Conservation (phyloP, 2,113 vertebrate genomes). For the Furnarius figulus region DNA sequence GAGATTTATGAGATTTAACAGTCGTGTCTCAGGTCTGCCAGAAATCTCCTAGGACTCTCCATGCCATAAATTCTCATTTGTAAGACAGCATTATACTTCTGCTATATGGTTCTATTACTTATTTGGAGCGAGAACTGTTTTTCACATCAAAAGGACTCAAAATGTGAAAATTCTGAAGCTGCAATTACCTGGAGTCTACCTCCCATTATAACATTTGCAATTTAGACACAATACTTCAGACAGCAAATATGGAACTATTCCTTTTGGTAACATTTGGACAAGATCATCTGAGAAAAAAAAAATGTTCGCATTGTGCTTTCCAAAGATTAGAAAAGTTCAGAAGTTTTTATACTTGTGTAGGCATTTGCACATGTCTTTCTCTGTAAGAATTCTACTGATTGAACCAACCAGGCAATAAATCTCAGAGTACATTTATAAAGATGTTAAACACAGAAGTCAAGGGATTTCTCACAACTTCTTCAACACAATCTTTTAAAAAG, state of each 20-base stretch:
- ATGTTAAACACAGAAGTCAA: slow-evolving; percentile 8
- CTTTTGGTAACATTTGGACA: background rate
- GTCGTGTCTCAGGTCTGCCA: background rate
- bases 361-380: background rate
- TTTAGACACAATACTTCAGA: background rate
- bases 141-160: background rate
- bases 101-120: background rate
- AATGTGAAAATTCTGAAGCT: background rate
- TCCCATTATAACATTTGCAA: background rate
- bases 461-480: slow-evolving; percentile 17
- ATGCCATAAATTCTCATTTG: background rate
- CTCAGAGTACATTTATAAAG: background rate
- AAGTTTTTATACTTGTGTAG: background rate
- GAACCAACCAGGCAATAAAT: background rate
- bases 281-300: background rate
- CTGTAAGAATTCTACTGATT: background rate
- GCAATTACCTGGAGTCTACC: background rate
- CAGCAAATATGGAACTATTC: background rate
- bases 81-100: background rate
- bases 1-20: background rate
- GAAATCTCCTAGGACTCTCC: background rate
- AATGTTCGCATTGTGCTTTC: background rate
- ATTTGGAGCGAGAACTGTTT: background rate
- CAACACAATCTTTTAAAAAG: background rate
- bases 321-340: background rate